phyloP scores from a whole-genome alignment of 2,888 invertebrate species.

The Ophioninae sp. region DNA sequence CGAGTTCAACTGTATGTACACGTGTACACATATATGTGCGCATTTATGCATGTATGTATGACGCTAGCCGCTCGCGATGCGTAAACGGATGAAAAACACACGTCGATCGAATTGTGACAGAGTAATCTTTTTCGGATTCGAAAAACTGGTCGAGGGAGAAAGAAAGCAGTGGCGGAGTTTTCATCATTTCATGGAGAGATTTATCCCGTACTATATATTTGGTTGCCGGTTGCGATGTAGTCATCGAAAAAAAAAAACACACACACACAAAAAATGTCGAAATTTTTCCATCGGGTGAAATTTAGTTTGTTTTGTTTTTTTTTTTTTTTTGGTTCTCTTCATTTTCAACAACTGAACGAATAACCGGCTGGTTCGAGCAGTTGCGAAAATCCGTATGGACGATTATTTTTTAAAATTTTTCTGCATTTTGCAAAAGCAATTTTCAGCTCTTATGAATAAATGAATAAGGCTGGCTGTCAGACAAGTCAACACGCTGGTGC shows the following conservation, averaged over 20 bases:
- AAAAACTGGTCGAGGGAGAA: conserved; percentile 18
- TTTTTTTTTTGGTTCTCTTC: neutral
- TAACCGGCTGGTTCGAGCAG: neutral
- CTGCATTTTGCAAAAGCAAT: neutral
- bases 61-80: conserved; percentile 31
- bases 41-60: neutral
- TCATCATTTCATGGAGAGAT: neutral
- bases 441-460: neutral
- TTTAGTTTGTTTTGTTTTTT: neutral
- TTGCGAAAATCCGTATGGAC: neutral
- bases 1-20: neutral
- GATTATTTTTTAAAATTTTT: conserved; percentile 1
- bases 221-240: neutral
- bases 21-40: neutral
- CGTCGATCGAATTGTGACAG: conserved; percentile 55
- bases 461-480: neutral
- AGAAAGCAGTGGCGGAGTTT: neutral
- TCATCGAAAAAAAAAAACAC: neutral
- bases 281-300: neutral
- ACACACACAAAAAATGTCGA: no score
- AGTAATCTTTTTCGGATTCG: conserved; percentile 47
- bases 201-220: neutral
- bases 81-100: conserved; percentile 44
- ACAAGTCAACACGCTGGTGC: neutral
- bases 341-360: neutral